Evolutionary conservation across 2,797 vertebrate genomes (phyloP), one percentile per base, ranked within the genome.

Genomic region (Odontamblyopus lacepedii): DNA sequence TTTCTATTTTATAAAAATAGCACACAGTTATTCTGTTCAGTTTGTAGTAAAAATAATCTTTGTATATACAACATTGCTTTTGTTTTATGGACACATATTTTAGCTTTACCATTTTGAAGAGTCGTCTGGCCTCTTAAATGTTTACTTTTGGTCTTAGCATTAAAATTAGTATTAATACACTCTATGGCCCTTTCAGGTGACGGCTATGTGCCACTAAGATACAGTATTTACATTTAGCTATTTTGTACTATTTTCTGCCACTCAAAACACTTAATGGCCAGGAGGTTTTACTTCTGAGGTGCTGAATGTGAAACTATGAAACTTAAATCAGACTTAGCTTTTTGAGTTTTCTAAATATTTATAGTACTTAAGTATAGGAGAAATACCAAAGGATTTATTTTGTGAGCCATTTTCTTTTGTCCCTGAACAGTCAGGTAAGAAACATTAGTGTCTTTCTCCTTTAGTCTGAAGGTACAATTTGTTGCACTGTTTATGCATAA

Each of bases 361-460:
- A 63, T 63, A 38, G 8, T 19, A 8, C 12, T 44, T 90, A 92
- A 77, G 78, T 85, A 85, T 91, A 53, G 73, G 70, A 75, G 79
- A 86, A 92, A 96, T 94, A 94, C 96, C 95, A 96, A 97, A 98
- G 95, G 96, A 92, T 94, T 94, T 84, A 57, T 94, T 94, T 93
- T 92, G 72, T 41, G 93, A 83, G 51, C 94, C 94, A 92, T 92
- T 71, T 29, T 19, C 72, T 83, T 9, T 78, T 63, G 71, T 44
- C 41, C 53, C 41, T 75, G 32, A 64, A 74, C 79, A 82, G 67
- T 50, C 79, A 84, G 78, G 70, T 88, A 80, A 53, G 60, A 29
- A 23, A 48, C 15, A 70, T 16, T 57, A 60, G 55, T 41, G 59
- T 74, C 15, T 5, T 74, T 78, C 68, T 67, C 75, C 71, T 74